Conservation (phyloP, 2,888 invertebrate genomes). For the Ornithoptera priamus region DNA sequence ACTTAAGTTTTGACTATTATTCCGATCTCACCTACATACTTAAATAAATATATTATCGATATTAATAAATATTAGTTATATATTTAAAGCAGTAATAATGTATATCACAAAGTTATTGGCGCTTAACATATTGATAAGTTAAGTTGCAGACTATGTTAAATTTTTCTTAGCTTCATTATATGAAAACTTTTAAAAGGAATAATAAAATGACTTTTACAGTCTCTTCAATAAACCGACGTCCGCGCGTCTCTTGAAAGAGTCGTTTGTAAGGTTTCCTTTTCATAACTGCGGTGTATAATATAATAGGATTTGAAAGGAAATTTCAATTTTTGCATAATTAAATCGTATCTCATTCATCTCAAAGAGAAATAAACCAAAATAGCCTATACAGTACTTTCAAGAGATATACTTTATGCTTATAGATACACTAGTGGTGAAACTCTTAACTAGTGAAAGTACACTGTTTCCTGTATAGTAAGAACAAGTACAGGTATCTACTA, state of each 20-base stretch:
- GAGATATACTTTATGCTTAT: not conserved
- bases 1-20: too few species aligned
- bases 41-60: too few species aligned
- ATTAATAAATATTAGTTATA: too few species aligned
- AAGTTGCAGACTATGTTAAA: not conserved
- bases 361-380: not conserved
- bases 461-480: too few species aligned
- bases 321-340: not conserved
- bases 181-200: not conserved
- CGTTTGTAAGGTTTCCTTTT: not conserved
- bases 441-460: too few species aligned
- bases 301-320: not conserved
- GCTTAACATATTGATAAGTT: not conserved
- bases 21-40: too few species aligned
- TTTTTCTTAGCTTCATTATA: not conserved
- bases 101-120: not conserved
- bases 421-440: not conserved
- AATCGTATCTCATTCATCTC: not conserved
- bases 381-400: not conserved
- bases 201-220: not conserved
- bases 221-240: not conserved
- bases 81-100: not conserved
- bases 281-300: not conserved
- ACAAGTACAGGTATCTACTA: too few species aligned
- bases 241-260: not conserved